phyloP scores from a whole-genome alignment of 2,113 vertebrate species.

The Larimichthys polyactis region DNA sequence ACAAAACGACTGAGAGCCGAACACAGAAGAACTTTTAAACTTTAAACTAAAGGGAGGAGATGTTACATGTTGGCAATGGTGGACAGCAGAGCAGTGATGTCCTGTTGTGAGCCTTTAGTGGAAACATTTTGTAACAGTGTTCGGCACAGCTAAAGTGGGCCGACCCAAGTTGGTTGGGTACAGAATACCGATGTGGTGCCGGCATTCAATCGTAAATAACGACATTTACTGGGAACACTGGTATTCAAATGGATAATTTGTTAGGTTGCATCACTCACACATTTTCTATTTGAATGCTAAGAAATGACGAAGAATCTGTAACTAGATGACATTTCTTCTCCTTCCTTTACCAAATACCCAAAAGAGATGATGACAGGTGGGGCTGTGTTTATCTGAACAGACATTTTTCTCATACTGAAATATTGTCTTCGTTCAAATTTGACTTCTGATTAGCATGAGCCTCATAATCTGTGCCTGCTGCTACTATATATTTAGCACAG shows the following conservation, averaged over 20 bases:
- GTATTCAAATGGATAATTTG: neutral
- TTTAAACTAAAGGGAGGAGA: neutral
- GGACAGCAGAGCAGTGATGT: neutral
- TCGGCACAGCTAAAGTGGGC: neutral
- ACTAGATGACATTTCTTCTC: neutral
- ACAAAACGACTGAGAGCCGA: neutral
- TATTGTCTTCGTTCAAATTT: neutral
- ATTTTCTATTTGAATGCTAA: constrained; percentile 11
- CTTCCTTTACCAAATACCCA: neutral
- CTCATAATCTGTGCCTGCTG: neutral
- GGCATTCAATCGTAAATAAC: neutral
- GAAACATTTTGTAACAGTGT: neutral
- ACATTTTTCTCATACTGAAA: neutral
- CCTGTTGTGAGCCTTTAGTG: neutral
- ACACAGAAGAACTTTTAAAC: neutral
- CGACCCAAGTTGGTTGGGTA: neutral
- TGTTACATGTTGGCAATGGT: too few relatives aligned
- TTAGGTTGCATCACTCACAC: neutral
- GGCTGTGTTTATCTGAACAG: neutral
- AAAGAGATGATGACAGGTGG: neutral
- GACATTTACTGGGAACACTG: neutral
- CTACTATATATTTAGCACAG: constrained; percentile 16
- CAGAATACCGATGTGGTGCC: neutral
- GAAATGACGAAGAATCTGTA: neutral
- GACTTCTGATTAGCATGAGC: neutral